Evolutionary conservation across 1,140 invertebrate genomes (phyloP).

Genomic region (Diploscapter pachys): DNA sequence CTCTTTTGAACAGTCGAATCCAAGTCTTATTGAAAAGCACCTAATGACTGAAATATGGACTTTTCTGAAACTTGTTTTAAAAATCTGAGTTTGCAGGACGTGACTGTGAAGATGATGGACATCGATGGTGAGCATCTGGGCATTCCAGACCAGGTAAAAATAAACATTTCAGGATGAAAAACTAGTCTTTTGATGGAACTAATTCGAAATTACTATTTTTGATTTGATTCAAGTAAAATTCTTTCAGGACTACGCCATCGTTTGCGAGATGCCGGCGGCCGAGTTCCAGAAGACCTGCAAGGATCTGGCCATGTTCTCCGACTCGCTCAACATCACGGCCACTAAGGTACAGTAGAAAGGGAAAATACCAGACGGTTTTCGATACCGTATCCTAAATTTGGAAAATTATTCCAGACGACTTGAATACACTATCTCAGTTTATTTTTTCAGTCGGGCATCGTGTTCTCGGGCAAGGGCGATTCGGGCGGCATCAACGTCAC

Average conservation of each 20-base stretch:
- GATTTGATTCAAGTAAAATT: no score
- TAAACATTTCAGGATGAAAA: no score
- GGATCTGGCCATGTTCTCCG: slow-evolving; percentile 94
- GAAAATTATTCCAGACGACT: no score
- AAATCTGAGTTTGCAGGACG: slow-evolving; percentile 92
- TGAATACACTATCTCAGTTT: no score
- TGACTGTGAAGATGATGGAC: slow-evolving; percentile 98
- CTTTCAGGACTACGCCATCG: slow-evolving; percentile 78
- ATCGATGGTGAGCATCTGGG: slow-evolving; percentile 97
- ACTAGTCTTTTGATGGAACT: no score
- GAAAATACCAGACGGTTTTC: no score
- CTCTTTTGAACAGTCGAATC: no score
- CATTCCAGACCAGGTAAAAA: slow-evolving; percentile 79
- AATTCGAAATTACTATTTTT: no score
- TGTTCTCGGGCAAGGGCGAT: slow-evolving; percentile 92
- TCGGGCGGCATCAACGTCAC: slow-evolving; percentile 68
- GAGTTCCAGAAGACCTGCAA: slow-evolving; percentile 94
- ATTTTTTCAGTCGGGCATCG: slow-evolving; percentile 72
- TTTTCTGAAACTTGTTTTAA: slow-evolving; percentile 50
- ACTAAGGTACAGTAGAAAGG: slow-evolving; percentile 68
- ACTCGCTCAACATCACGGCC: slow-evolving; percentile 89
- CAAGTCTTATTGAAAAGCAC: no score
- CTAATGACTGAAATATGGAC: no score
- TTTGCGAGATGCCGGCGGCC: slow-evolving; percentile 88
- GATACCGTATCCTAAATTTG: no score